Conservation (phyloP, 1,140 invertebrate genomes). For the Drosophila malerkotliana region DNA sequence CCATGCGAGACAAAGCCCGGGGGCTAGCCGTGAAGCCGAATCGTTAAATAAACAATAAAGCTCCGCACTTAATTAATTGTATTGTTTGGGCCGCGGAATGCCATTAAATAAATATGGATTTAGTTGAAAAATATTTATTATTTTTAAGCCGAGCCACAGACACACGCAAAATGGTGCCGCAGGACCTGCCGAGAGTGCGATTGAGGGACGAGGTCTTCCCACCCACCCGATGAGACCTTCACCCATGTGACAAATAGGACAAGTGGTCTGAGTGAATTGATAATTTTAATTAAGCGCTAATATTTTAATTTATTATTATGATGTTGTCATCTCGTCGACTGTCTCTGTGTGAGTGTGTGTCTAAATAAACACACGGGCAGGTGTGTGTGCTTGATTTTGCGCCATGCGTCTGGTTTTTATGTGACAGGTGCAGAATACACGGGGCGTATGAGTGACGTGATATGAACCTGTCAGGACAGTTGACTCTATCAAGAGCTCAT, state of each 20-base stretch:
- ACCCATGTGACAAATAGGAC: slow-evolving; percentile 33
- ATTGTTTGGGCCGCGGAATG: slow-evolving; percentile 19
- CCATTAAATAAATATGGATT: slow-evolving; percentile 57
- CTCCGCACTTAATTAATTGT: slow-evolving; percentile 53
- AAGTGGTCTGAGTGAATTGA: slow-evolving; percentile 53
- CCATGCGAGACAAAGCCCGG: slow-evolving; percentile 29
- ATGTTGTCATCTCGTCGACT: slow-evolving; percentile 46
- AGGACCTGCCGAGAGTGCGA: not conserved
- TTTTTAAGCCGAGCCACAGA: slow-evolving; percentile 28
- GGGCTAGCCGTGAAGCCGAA: slow-evolving; percentile 35
- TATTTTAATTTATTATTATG: slow-evolving; percentile 81
- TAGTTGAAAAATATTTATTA: slow-evolving; percentile 50
- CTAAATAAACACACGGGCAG: not conserved
- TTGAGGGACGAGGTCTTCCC: not conserved
- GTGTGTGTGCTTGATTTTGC: no score
- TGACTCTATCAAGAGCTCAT: slow-evolving; percentile 44
- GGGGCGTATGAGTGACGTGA: slow-evolving; percentile 60
- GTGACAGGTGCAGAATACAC: slow-evolving; percentile 37
- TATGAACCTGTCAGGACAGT: slow-evolving; percentile 48
- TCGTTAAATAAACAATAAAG: slow-evolving; percentile 53
- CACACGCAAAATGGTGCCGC: slow-evolving; percentile 15
- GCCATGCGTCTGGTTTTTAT: slow-evolving; percentile 39
- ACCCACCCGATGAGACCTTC: slow-evolving; percentile 22
- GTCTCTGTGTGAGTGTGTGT: slow-evolving; percentile 20
- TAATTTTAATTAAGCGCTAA: slow-evolving; percentile 83